Base-by-base conservation (phyloP, 2,113 vertebrate species). In the Thymallus thymallus region DNA sequence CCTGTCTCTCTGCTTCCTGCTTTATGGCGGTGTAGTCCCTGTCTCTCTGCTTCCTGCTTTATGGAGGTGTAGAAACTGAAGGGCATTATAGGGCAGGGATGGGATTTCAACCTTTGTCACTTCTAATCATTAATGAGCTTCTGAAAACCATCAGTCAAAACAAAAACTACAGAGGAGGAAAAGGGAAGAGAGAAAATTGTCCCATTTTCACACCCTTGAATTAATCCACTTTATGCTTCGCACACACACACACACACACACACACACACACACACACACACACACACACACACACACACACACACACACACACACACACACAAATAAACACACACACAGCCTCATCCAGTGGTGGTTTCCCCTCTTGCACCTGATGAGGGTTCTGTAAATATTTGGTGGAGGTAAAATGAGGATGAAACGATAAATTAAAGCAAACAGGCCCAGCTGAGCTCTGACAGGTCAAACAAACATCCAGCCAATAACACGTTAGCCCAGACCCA, bases 391-490 rank as follows among this genome's bases (percentile, higher is more conserved):
- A 88, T 86, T 82, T 82, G 74, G 69, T 65, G n/a, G 48, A 56
- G 62, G 71, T 72, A 79, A 80, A 72, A 82, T 81, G 77, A 78
- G 80, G 65, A 79, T 71, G n/a, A 84, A 84, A 86, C 86, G 84
- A 85, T 78, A 81, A 88, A 87, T 87, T 86, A 83, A 87, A 89
- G 77, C 81, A 81, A 87, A 88, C 82, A 87, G 69, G 75, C 76
- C 62, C 63, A 72, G 77, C 73, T 74, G 83, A n/a, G 70, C 75
- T 80, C 79, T 68, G 70, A 85, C 60, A 67, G 72, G 82, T 70
- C 76, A 87, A 84, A 88, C 72, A 79, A 72, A 71, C 68, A 23
- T 14, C 12, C 6, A 24, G 71, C 80, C 63, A 76, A 73, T 45
- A 62, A 62, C 70, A 72, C 58, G 20, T 23, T 32, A 41, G 63